These are phyloP conservation scores for Iguana delicatissima DNA, from an alignment of 2,797 vertebrate species.

Conservation along the genomic window DNA sequence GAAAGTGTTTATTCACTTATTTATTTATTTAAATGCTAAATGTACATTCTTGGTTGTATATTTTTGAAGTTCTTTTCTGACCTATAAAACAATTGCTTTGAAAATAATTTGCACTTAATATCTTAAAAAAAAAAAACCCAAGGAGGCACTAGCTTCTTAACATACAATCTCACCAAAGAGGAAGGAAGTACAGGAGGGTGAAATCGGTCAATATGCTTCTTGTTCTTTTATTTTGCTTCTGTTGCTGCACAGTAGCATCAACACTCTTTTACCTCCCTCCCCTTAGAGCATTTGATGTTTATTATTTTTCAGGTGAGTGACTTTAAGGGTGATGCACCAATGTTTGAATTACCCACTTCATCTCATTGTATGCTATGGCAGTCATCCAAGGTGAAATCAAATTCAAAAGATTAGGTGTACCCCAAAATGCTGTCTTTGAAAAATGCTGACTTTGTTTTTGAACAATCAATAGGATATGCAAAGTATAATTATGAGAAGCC, in stretches of 20 bases:
- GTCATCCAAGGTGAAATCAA: not conserved
- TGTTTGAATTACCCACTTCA: not conserved
- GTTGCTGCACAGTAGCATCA: not conserved
- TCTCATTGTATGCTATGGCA: not conserved
- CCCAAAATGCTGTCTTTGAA: not conserved
- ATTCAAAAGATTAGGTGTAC: not conserved
- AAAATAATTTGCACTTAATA: not conserved
- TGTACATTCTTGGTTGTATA: not conserved
- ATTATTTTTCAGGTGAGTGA: not conserved
- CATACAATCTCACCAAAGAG: conserved; percentile 27
- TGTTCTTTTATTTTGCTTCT: conserved; percentile 28
- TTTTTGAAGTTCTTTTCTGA: conserved; percentile 18
- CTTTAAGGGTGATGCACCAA: not conserved
- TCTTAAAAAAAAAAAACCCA: not conserved
- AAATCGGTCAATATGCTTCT: conserved; percentile 47
- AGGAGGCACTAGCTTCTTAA: conserved; percentile 41
- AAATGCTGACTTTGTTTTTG: not conserved
- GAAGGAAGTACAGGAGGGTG: conserved; percentile 53
- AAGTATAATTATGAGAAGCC: not conserved
- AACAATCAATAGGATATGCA: not conserved
- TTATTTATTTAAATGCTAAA: no score
- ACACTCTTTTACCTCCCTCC: not conserved
- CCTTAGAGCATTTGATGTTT: not conserved
- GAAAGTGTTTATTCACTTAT: not conserved
- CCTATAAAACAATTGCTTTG: not conserved